These are phyloP conservation scores for Frankliniella intonsa DNA, from an alignment of 2,888 invertebrate species.

Conservation along the genomic window DNA sequence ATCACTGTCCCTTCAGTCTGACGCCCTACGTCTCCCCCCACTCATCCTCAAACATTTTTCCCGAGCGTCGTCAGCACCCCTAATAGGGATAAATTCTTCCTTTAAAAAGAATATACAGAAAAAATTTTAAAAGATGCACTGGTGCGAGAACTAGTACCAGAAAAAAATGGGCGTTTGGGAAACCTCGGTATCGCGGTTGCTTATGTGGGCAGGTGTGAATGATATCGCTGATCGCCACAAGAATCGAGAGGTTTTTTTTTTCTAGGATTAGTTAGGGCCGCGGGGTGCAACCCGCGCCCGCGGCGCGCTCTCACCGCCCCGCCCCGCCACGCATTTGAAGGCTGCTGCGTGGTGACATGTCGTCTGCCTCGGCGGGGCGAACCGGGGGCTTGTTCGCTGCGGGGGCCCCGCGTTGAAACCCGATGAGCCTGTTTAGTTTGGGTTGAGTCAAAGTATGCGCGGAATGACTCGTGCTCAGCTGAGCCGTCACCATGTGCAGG, in stretches of 20 bases:
- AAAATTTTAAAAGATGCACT: neutral
- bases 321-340: no score
- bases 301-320: no score
- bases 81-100: neutral
- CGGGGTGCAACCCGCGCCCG: no score
- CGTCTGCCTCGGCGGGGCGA: neutral
- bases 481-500: neutral
- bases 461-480: conserved; percentile 2
- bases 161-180: no score
- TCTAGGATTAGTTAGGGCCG: no score
- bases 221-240: no score
- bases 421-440: conserved; percentile 19
- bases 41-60: neutral
- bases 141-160: no score
- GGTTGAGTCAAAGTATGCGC: conserved; percentile 6
- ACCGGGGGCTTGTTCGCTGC: neutral
- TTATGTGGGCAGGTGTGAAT: no score
- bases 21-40: neutral
- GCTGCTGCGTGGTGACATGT: neutral
- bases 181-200: no score
- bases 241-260: no score
- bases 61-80: neutral
- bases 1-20: neutral
- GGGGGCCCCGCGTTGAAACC: neutral
- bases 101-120: no score